Evolutionary conservation across 2,888 invertebrate genomes (phyloP).

Genomic region (Eupithecia vulgata): DNA sequence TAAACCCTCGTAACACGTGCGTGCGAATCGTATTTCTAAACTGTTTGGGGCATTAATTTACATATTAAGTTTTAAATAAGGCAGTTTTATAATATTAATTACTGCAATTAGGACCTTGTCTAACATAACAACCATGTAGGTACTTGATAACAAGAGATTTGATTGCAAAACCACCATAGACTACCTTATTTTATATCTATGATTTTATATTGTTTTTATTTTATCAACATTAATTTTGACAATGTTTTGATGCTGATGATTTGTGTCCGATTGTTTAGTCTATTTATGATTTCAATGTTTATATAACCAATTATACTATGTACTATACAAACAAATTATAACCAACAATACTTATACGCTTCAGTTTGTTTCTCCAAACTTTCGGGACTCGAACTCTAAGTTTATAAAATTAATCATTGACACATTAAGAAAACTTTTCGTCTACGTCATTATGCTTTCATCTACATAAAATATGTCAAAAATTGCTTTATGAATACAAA

Average conservation of each 20-base stretch:
- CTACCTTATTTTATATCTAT: no score
- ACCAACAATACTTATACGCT: neutral
- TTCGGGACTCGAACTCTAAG: neutral
- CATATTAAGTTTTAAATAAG: neutral
- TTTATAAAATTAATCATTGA: neutral
- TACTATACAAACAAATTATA: no score
- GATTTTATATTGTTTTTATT: no score
- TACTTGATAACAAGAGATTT: neutral
- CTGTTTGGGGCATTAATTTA: neutral
- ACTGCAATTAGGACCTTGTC: neutral
- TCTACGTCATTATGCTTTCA: constrained; percentile 10
- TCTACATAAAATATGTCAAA: constrained; percentile 14
- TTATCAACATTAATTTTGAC: neutral
- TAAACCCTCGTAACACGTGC: neutral
- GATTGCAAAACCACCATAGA: neutral
- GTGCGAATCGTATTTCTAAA: neutral
- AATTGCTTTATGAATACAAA: constrained; percentile 16
- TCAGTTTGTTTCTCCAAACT: neutral
- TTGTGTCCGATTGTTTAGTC: neutral
- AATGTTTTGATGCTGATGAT: neutral
- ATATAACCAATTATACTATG: no score
- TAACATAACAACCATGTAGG: neutral
- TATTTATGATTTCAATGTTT: neutral
- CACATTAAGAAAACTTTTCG: neutral
- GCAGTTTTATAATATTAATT: neutral